These are phyloP conservation scores for Labeo calbasu DNA, from an alignment of 2,797 vertebrate genomes.

Conservation along the genomic window DNA sequence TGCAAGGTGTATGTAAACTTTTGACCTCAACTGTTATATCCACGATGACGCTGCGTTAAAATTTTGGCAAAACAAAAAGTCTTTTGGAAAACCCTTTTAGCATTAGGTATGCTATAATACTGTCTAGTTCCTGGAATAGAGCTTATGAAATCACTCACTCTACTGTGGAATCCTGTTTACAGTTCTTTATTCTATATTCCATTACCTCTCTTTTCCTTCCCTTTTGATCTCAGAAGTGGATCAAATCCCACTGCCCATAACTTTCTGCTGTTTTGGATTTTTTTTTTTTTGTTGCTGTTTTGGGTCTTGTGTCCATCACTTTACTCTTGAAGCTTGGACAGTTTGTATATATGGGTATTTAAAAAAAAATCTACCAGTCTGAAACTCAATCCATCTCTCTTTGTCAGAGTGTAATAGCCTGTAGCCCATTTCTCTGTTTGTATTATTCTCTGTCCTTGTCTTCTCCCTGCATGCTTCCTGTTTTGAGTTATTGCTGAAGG, in stretches of 20 bases:
- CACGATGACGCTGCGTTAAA: too few relatives aligned
- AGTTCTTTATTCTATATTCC: constrained; percentile 1
- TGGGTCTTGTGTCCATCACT: constrained; percentile 8
- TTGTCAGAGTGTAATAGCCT: constrained; percentile 61
- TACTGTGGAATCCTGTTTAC: neutral
- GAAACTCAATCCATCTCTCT: constrained; percentile 48
- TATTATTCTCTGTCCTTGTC: constrained; percentile 68
- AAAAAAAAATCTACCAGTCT: constrained; percentile 30
- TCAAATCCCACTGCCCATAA: constrained; percentile 1
- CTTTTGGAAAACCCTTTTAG: neutral
- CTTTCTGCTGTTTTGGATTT: constrained; percentile 19
- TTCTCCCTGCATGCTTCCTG: constrained; percentile 75
- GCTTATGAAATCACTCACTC: neutral
- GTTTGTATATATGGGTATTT: constrained; percentile 31
- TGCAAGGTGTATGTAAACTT: too few relatives aligned
- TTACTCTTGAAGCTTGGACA: constrained; percentile 1
- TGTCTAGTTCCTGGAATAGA: constrained; percentile 3
- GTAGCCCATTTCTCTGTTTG: constrained; percentile 76
- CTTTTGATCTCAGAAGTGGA: constrained; percentile 10
- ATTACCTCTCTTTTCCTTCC: neutral
- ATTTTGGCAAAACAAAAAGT: neutral
- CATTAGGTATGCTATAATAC: neutral
- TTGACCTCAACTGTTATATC: too few relatives aligned
- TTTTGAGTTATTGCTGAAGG: constrained; percentile 69
- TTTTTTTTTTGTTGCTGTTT: constrained; percentile 1